Conservation (phyloP, 2,113 vertebrate species). For the Eira barbara region DNA sequence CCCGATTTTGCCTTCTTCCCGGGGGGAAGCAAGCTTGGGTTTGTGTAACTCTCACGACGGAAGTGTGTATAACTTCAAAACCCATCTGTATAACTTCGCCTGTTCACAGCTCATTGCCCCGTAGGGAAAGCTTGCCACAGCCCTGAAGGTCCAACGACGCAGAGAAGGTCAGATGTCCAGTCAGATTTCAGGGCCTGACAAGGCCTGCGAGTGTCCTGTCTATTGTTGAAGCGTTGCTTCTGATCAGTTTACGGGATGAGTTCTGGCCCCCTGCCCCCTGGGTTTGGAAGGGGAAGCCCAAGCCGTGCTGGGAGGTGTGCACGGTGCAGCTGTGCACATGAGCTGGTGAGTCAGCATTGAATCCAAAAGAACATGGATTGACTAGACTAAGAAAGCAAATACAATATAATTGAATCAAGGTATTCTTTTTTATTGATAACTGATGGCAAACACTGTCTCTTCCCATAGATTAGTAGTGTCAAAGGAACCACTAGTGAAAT, state of each 20-base stretch:
- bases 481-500: conserved; percentile 45
- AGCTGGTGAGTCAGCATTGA: conserved; percentile 41
- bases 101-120: background rate
- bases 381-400: conserved; percentile 43
- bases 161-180: background rate
- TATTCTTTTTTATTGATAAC: conserved; percentile 57
- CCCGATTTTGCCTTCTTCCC: conserved; percentile 50
- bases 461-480: background rate
- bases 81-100: background rate
- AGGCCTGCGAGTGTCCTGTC: background rate
- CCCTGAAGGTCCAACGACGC: background rate
- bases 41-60: background rate
- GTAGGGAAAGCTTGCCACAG: background rate
- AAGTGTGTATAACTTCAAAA: background rate
- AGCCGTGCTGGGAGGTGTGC: conserved; percentile 40
- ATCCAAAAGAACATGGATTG: conserved; percentile 37
- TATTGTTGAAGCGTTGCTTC: conserved; percentile 46
- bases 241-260: background rate
- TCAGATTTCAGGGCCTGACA: background rate
- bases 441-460: background rate
- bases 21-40: background rate
- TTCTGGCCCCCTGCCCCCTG: conserved; percentile 33
- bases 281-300: conserved; percentile 1
- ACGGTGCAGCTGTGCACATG: background rate
- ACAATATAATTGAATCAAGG: conserved; percentile 52